Evolutionary conservation across 2,113 vertebrate species (phyloP).

Genomic region (Ariopsis seemanni): DNA sequence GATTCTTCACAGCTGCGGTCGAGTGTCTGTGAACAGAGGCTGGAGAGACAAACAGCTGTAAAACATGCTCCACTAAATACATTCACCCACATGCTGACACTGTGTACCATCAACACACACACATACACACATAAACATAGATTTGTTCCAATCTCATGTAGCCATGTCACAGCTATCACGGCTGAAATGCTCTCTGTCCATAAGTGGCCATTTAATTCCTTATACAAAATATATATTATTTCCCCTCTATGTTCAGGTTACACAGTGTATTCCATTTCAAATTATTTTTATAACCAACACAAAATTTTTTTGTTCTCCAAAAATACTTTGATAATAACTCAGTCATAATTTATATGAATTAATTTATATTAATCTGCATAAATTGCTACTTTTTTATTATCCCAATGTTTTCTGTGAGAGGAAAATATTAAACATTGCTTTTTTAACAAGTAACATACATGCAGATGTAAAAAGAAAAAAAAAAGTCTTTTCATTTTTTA

Average conservation of each 20-base stretch:
- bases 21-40: constrained; percentile 65
- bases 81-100: constrained; percentile 38
- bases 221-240: neutral
- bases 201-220: neutral
- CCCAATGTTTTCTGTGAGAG: neutral
- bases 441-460: neutral
- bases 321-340: neutral
- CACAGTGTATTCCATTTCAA: neutral
- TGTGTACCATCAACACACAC: constrained; percentile 36
- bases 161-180: neutral
- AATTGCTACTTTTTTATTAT: constrained; percentile 4
- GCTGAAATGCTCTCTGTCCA: neutral
- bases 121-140: constrained; percentile 33
- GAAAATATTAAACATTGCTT: neutral
- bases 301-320: too few species aligned
- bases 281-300: neutral
- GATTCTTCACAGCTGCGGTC: constrained; percentile 69
- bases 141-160: neutral
- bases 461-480: neutral
- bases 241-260: neutral
- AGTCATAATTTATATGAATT: neutral
- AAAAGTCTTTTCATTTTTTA: neutral
- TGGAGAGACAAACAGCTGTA: constrained; percentile 60
- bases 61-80: constrained; percentile 54
- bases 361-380: neutral